These are phyloP conservation scores for Lomographa bimaculata DNA, from an alignment of 2,888 invertebrate species.

Conservation along the genomic window DNA sequence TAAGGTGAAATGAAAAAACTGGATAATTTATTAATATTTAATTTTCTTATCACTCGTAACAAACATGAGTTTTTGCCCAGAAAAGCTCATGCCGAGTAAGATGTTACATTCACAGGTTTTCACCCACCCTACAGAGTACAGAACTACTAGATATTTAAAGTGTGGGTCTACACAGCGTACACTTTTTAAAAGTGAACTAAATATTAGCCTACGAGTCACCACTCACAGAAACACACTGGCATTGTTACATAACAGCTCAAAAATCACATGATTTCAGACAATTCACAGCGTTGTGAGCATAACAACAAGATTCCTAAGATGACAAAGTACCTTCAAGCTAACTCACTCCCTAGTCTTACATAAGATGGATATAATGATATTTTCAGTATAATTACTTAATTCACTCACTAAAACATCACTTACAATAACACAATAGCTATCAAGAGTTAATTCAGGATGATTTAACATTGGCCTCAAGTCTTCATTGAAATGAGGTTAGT, in stretches of 20 bases:
- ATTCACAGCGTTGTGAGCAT: conserved; percentile 48
- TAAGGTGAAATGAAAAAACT: conserved; percentile 39
- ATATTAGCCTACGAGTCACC: conserved; percentile 48
- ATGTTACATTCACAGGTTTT: conserved; percentile 32
- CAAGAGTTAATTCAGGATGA: conserved; percentile 23
- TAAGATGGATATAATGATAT: conserved; percentile 27
- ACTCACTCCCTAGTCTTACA: conserved; percentile 48
- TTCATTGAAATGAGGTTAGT: conserved; percentile 53
- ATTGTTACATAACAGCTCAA: conserved; percentile 69
- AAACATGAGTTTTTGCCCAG: conserved; percentile 65
- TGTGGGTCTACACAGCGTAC: conserved; percentile 47
- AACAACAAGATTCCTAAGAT: conserved; percentile 38
- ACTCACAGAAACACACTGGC: conserved; percentile 54
- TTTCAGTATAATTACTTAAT: conserved; percentile 15
- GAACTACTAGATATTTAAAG: conserved; percentile 34
- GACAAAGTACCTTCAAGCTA: conserved; percentile 47
- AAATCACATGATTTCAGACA: conserved; percentile 68
- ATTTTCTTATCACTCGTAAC: conserved; percentile 59
- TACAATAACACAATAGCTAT: conserved; percentile 8
- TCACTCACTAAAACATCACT: conserved; percentile 9
- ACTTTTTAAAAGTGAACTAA: conserved; percentile 52
- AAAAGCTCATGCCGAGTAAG: conserved; percentile 69
- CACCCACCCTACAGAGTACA: conserved; percentile 41
- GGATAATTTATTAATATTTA: conserved; percentile 54
- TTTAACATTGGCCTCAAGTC: conserved; percentile 59